A percentile compares a stretch with the other conserved stretches of the same genome.
Conservation (phyloP, 2,113 vertebrate genomes). For the Felis catus region F.catus_Fca126_mat1.0 CM031420.1:56320501-56321000, state of each 20-base stretch:
- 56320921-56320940: neutral
- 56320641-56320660: neutral
- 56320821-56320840: neutral
- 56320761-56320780: neutral
- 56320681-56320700: neutral
- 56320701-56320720: neutral
- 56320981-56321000: neutral
- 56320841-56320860: neutral
- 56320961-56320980: neutral
- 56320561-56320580: neutral
- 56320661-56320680: neutral
- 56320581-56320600: neutral
- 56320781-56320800: neutral
- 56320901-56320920: neutral
- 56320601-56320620: neutral
- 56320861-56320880: neutral
- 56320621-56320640: neutral
- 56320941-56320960: neutral
- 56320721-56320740: neutral
- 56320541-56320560: neutral
- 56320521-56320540: neutral
- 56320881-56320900: neutral
- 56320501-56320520: neutral
- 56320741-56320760: neutral
- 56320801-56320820: too few species aligned